Percentiles rank a stretch among this genome's conserved stretches.
These are phyloP conservation scores for Desmodus rotundus DNA, from an alignment of 2,113 vertebrate species.

Conservation along the genomic window DNA sequence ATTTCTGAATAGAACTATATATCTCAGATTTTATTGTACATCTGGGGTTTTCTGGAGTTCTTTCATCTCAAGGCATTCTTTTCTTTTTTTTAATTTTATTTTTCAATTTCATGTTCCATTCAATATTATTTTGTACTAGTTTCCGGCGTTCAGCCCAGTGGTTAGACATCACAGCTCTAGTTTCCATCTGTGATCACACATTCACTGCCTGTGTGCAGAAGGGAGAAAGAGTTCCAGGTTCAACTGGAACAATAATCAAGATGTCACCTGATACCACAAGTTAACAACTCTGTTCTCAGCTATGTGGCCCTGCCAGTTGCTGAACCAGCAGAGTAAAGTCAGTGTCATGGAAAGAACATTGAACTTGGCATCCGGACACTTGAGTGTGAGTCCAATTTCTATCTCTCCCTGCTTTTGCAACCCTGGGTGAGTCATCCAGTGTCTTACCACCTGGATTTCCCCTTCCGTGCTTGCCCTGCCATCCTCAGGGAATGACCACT, in stretches of 20 bases:
- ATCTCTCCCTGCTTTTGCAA: neutral
- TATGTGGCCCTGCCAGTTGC: conserved; percentile 23
- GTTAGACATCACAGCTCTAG: neutral
- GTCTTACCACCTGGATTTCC: neutral
- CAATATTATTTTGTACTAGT: too few relatives aligned
- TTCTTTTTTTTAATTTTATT: neutral
- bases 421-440: neutral
- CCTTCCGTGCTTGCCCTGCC: neutral
- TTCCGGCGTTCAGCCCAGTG: neutral
- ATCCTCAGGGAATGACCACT: neutral
- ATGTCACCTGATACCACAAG: conserved; percentile 64
- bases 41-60: neutral
- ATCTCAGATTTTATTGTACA: conserved; percentile 11
- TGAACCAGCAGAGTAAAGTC: conserved; percentile 51
- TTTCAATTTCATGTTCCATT: neutral
- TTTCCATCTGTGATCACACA: neutral
- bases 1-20: neutral
- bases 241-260: conserved; percentile 62
- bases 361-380: conserved; percentile 20
- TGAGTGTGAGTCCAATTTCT: neutral
- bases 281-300: neutral
- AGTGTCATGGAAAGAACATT: conserved; percentile 56
- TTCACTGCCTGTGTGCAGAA: neutral
- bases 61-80: neutral
- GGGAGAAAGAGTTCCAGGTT: conserved; percentile 16